Percentiles rank a stretch among this genome's conserved stretches.
Evolutionary conservation across 2,113 vertebrate genomes (phyloP).

Genomic region (Suncus etruscus): DNA sequence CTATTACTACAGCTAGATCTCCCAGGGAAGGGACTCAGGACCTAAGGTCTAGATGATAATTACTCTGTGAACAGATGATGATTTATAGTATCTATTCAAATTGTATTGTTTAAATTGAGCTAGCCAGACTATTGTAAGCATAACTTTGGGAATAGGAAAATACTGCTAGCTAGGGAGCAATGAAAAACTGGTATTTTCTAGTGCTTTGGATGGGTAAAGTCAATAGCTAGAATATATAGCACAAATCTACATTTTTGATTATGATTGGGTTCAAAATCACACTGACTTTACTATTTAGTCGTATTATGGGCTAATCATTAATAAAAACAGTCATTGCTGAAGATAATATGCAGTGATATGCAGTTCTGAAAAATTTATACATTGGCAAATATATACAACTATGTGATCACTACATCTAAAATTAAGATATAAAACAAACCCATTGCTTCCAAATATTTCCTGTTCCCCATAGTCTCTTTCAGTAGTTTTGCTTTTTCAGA

Average conservation of each 20-base stretch:
- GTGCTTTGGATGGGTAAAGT: conserved; percentile 18
- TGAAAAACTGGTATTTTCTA: not conserved
- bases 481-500: not conserved
- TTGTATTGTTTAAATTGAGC: not conserved
- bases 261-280: not conserved
- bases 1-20: not conserved
- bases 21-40: not conserved
- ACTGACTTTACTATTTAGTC: not conserved
- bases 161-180: not conserved
- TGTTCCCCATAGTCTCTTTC: not conserved
- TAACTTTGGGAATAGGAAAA: not conserved
- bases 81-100: not conserved
- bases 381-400: not conserved
- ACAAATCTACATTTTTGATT: not conserved
- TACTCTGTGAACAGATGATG: not conserved
- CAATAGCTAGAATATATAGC: not conserved
- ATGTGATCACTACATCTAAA: not conserved
- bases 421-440: not conserved
- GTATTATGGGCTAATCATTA: not conserved
- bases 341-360: conserved; percentile 14
- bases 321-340: not conserved
- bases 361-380: not conserved
- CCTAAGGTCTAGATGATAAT: not conserved
- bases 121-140: not conserved
- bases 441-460: not conserved